Base-by-base conservation (phyloP, 1,140 invertebrate genomes). In the Planococcus citri region DNA sequence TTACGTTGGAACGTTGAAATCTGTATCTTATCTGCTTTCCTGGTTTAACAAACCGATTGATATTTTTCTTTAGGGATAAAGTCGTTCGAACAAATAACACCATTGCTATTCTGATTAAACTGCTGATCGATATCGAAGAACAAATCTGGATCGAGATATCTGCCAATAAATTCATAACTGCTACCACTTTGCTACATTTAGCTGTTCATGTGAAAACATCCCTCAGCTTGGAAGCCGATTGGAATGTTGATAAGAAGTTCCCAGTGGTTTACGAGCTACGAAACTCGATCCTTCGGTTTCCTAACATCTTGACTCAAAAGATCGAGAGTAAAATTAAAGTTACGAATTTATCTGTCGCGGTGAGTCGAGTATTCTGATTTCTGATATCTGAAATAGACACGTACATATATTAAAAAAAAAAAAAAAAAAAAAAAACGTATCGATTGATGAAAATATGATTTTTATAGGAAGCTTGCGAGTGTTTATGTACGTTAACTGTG, bases 151-250 rank as follows among this genome's bases (percentile, higher is more conserved):
- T 27, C 22, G 60, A 27, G 20, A 64, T 64, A 17, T 17, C 21
- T 25, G 22, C 4, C 24, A 27, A 20, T 64, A 27, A 64, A 6
- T 64, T 64, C 25, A 64, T 64, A 20, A 25, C 25, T 24, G 60
- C 60, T 25, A 64, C 60, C 20, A 27, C 21, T 4, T 25, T 64
- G 10, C 25, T 64, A 6, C 60, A 64, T 4, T 27, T 64, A 64
- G 60, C 60, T 10, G 60, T 64, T 25, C 60, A 64, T 64, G 24
- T 64, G 9, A 64, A 64, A 64, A 64, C 60, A 25, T 10, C 25
- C 24, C 22, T 64, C 4, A 64, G 60, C 17, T 64, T 64, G 24
- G 60, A 64, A 25, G 20, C 20, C 10, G 20, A 24, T 10, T 64
- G 60, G 60, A 10, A 25, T 24, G 17, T 64, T 14, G 60, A 64